Percentiles rank a stretch among this genome's conserved stretches.
Conservation (phyloP, 2,113 vertebrate genomes). For the Willisornis vidua region DNA sequence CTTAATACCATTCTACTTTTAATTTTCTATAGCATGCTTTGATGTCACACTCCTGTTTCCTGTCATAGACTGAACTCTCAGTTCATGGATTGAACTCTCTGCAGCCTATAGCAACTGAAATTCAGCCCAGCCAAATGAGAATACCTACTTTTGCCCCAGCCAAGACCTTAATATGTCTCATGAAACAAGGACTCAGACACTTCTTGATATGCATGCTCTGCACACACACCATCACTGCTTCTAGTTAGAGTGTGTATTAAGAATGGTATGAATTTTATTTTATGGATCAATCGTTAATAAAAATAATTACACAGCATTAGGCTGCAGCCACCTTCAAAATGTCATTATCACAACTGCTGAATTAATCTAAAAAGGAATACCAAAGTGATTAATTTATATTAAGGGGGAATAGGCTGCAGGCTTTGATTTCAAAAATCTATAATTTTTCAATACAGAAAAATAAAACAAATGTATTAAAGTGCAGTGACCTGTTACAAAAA, state of each 20-base stretch:
- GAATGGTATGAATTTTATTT: conserved; percentile 44
- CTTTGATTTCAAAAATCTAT: conserved; percentile 38
- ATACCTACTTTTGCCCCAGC: neutral
- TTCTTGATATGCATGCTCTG: conserved; percentile 40
- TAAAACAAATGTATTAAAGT: conserved; percentile 19
- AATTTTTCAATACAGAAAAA: neutral
- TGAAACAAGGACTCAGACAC: neutral
- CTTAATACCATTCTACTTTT: neutral
- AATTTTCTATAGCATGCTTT: neutral
- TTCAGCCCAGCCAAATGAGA: neutral
- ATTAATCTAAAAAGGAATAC: conserved; percentile 60
- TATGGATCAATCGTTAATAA: conserved; percentile 63
- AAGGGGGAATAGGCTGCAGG: neutral
- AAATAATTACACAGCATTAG: conserved; percentile 69
- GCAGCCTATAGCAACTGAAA: neutral
- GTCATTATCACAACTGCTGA: conserved; percentile 62
- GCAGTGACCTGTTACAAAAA: neutral
- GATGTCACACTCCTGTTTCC: neutral
- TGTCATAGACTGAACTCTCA: neutral
- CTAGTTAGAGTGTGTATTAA: conserved; percentile 25
- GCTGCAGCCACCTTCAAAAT: conserved; percentile 57
- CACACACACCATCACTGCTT: neutral
- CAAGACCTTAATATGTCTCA: neutral
- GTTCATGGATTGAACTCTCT: neutral
- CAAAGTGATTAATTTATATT: conserved; percentile 30